These are phyloP conservation scores for Cheilinus undulatus DNA, from an alignment of 2,113 vertebrate genomes.

Conservation along the genomic window DNA sequence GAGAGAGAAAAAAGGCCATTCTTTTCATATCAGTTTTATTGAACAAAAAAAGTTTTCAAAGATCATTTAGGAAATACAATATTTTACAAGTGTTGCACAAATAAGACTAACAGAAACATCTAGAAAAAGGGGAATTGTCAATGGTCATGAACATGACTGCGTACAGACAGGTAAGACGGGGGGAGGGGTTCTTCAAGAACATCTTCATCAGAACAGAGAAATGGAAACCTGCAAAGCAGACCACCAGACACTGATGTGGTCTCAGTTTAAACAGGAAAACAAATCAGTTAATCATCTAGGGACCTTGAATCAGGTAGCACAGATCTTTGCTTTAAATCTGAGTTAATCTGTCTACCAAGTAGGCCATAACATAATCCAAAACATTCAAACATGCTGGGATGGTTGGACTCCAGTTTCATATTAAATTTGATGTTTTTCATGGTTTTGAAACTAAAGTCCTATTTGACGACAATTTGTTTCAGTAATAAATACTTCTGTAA, in stretches of 20 bases:
- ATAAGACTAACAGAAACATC: slow-evolving; percentile 60
- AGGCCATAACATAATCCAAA: neutral
- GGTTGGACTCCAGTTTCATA: neutral
- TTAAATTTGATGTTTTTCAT: neutral
- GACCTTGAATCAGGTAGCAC: neutral
- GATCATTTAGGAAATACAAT: slow-evolving; percentile 76
- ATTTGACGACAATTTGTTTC: neutral
- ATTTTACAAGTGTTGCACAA: slow-evolving; percentile 73
- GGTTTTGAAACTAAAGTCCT: neutral
- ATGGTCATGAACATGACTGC: slow-evolving; percentile 27
- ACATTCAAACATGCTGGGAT: slow-evolving; percentile 4
- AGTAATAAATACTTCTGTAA: neutral
- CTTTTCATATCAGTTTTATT: slow-evolving; percentile 72
- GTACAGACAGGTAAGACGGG: neutral
- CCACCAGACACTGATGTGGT: slow-evolving; percentile 14
- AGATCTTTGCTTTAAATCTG: neutral
- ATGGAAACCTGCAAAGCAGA: slow-evolving; percentile 9
- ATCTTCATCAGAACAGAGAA: slow-evolving; percentile 12
- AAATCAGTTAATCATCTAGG: neutral
- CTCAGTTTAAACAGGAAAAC: slow-evolving; percentile 9
- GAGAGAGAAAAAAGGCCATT: neutral
- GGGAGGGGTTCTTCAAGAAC: neutral
- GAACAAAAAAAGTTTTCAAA: slow-evolving; percentile 77
- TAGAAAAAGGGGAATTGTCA: slow-evolving; percentile 45
- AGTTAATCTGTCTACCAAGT: neutral